Base-by-base conservation (phyloP, 2,888 invertebrate genomes). In the Tipula confusa region DNA sequence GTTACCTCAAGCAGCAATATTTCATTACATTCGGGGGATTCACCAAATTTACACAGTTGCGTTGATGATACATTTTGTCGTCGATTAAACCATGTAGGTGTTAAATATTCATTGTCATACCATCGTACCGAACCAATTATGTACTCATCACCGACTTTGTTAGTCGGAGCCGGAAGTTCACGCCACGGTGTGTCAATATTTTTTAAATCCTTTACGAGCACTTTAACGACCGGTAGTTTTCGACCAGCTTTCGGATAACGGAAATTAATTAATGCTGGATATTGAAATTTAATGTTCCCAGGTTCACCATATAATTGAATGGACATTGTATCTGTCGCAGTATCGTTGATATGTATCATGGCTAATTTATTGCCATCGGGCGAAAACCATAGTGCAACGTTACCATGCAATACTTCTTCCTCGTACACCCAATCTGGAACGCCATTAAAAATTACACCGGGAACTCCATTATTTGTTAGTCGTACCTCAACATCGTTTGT, bases 351-450 rank as follows among this genome's bases (percentile, higher is more conserved):
- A 15, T 91, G 91, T 0, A 93, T 94, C 82, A 93, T 95, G 0
- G 94, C 94, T 43, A 97, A 87, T 85, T 92, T 91, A 2, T 89
- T 90, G 11, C 94, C 94, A 86, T 92, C 91, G 0, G 93, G 91
- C 0, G 96, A 95, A 91, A 95, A 94, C 96, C 96, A 97, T 86
- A 96, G 86, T 0, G 96, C 96, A 85, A 92, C 92, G 82, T 93
- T 93, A 6, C 92, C 91, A 83, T 91, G 91, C 83, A 96, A 90
- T 11, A 96, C 93, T 89, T 96, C 96, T 93, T 96, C 96, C 92
- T 97, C 97, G 88, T 98, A 98, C 43, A 97, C 94, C 98, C 98
- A 98, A 88, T 98, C 97, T 7, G 97, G 93, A 24, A 95, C 91
- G 2, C 97, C 97, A 88, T 95, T 95, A 88, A 94, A 97, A 83